Evolutionary conservation across 2,797 vertebrate genomes (phyloP).

Genomic region (Lepilemur septentrionalis): DNA sequence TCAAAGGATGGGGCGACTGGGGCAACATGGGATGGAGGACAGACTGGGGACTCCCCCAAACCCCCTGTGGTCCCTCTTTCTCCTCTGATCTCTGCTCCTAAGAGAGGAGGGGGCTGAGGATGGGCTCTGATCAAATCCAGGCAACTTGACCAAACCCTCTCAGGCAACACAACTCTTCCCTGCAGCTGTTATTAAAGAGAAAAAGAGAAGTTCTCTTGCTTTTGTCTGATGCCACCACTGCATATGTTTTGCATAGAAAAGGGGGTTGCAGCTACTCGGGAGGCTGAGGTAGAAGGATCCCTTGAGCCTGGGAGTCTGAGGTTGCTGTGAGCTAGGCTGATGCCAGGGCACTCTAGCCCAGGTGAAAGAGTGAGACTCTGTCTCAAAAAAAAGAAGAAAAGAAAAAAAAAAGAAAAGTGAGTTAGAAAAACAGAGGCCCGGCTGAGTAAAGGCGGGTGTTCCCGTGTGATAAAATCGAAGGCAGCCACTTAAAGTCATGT

Average conservation of each 20-base stretch:
- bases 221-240: not conserved
- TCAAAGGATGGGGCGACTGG: not conserved
- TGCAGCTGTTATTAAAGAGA: not conserved
- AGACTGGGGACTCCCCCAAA: not conserved
- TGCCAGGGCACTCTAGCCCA: rapidly evolving
- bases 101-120: not conserved
- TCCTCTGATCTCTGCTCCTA: not conserved
- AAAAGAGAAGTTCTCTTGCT: not conserved
- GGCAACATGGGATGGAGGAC: not conserved
- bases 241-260: not conserved
- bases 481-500: not conserved
- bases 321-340: too few species aligned
- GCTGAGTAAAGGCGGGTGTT: not conserved
- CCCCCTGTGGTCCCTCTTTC: not conserved
- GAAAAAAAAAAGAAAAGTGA: not conserved
- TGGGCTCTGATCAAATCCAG: rapidly evolving
- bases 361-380: too few species aligned
- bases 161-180: not conserved
- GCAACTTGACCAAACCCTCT: not conserved
- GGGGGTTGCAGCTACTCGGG: too few species aligned
- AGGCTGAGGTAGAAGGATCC: too few species aligned
- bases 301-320: too few species aligned
- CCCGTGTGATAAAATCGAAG: rapidly evolving
- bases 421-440: not conserved
- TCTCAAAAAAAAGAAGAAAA: too few species aligned